Evolutionary conservation across 2,113 vertebrate genomes (phyloP), one percentile per base, ranked within the genome.

Genomic region (Phrynocephalus versicolor): DNA sequence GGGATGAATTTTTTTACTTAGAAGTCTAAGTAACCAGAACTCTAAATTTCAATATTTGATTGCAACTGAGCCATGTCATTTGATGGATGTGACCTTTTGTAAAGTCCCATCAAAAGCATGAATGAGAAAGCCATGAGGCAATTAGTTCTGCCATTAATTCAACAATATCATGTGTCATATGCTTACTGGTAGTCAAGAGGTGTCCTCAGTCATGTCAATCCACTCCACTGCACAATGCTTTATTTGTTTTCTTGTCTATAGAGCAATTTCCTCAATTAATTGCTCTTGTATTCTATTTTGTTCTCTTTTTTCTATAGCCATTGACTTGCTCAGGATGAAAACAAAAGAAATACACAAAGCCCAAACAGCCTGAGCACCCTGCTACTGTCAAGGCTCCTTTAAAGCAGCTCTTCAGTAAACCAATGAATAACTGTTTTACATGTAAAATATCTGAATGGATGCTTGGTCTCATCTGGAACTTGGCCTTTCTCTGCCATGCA

Each of bases 81-180:
- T 30, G 21, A 89, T n/a, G 3, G 71, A 6, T 39, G 37, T n/a
- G 60, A 27, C 14, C 0, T 88, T 90, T 81, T 70, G n/a, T 77
- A 85, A 87, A 1, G 1, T 65, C 77, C 16, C 89, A 65, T 15
- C 5, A 23, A 85, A 27, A 21, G 6, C 65, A 0, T 87, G 35
- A 23, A 72, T 84, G 35, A 69, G 51, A 27, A 33, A 45, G 64
- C 60, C 30, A 75, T 45, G 81, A 84, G 86, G 51, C 64, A 83
- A 86, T 37, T 67, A 88, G 89, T 79, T 2, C 27, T 1, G 2
- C 58, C 25, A 87, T 79, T 82, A 88, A 10, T 37, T 62, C 85
- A 81, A 77, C 0, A 1, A 57, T n/a, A 2, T 51, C 51, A 21
- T 15, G 78, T 83, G 16, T 25, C 41, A 30, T 39, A 73, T 73